Percentiles rank a stretch among this genome's conserved stretches.
Conservation (phyloP, 2,797 vertebrate genomes). For the Myotis findleyi region DNA sequence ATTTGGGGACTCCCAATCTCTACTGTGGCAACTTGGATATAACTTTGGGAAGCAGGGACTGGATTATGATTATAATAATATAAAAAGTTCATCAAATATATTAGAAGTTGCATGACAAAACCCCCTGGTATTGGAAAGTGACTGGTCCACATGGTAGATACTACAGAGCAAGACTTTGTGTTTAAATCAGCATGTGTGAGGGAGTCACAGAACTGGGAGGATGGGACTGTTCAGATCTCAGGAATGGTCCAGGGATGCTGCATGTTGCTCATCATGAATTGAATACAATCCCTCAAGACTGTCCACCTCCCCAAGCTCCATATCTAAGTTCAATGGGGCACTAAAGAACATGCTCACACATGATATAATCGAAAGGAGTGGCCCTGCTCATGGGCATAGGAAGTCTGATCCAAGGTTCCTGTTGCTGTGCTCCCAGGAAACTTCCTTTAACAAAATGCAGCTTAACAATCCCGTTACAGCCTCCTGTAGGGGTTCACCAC, state of each 20-base stretch:
- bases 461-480: fast-evolving
- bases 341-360: neutral
- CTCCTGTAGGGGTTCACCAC: fast-evolving
- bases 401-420: neutral
- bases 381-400: neutral
- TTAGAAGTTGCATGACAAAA: neutral
- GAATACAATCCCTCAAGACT: neutral
- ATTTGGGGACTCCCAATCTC: neutral
- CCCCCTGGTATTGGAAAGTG: neutral
- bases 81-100: neutral
- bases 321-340: neutral
- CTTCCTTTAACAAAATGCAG: neutral
- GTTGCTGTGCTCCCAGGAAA: neutral
- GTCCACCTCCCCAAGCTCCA: neutral
- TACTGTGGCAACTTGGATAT: neutral
- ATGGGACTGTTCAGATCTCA: neutral
- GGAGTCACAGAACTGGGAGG: neutral
- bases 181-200: neutral
- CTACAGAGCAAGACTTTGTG: neutral
- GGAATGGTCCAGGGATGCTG: neutral
- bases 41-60: neutral
- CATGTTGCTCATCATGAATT: neutral
- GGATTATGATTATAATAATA: neutral
- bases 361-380: neutral
- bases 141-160: neutral